Base-by-base conservation (phyloP, 92 coral and sea anemone genomes). In the Micromussa lordhowensis region DNA sequence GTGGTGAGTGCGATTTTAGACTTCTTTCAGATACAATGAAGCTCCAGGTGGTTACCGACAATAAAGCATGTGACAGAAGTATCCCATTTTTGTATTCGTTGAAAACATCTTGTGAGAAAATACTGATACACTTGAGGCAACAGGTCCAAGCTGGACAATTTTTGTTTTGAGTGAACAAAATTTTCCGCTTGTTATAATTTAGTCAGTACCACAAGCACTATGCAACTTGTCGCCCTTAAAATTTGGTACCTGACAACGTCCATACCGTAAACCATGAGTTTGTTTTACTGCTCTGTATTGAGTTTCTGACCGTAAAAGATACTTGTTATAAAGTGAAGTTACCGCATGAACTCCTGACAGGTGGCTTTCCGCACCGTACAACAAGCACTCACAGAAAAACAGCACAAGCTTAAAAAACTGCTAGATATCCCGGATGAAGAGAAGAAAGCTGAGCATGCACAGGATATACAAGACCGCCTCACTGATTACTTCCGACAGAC, bases 351-450 rank as follows among this genome's bases (percentile, higher is more conserved):
- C 35, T 24, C 28, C 40, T 68, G 82, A 16, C 91, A 95, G 98
- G 98, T 95, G 12, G 89, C 98, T 14, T 94, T 86, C 71, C 96
- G 98, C 28, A 88, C 98, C 38, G 98, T 95, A 55, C 92, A 91
- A 83, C 96, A 95, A 14, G 71, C 96, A 35, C 85, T 95, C 30
- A 21, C 94, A 19, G 96, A 95, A 55, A 93, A 88, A 84, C 91
- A 92, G 9, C 90, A 92, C 72, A 85, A 90, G 44, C 84, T 95
- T 16, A 85, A 91, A 31, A 91, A 89, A 32, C 90, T 95, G 21
- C 82, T 95, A 35, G 96, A 91, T 73, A 91, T 95, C 73, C 88
- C 91, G 61, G 92, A 85, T 78, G 86, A 86, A 49, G 88, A 64
- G 79, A 81, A 35, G 26, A 90, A 72, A 63, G 87, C 86, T 19